Evolutionary conservation across 2,113 vertebrate genomes (phyloP).

Genomic region (Neoarius graeffei): DNA sequence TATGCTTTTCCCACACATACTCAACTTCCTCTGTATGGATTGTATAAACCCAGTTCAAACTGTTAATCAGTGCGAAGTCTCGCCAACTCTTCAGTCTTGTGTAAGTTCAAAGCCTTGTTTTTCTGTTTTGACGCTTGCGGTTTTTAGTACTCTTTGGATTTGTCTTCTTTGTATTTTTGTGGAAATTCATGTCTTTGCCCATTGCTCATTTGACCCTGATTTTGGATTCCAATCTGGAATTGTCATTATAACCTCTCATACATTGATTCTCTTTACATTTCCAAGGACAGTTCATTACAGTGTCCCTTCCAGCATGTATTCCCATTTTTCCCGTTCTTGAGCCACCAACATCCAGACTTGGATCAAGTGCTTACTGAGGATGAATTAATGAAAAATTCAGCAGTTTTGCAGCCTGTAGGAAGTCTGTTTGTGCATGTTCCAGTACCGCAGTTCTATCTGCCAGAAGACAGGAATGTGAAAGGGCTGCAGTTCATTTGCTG

Average conservation of each 20-base stretch:
- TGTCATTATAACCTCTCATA: not conserved
- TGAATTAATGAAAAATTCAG: not conserved
- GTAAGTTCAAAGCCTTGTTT: not conserved
- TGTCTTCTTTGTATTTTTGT: not conserved
- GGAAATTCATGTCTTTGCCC: not conserved
- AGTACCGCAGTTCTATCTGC: not conserved
- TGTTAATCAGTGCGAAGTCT: not conserved
- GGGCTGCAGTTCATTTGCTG: constrained; percentile 5
- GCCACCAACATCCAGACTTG: not conserved
- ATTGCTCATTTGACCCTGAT: not conserved
- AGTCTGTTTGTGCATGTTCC: not conserved
- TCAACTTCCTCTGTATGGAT: not conserved
- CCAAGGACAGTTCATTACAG: not conserved
- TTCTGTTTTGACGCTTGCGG: not conserved
- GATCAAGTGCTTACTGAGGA: not conserved
- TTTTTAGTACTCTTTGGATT: not conserved
- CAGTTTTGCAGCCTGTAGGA: constrained; percentile 12
- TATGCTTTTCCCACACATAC: not conserved
- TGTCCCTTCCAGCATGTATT: not conserved
- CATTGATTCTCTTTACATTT: not conserved
- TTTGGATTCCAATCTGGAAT: not conserved
- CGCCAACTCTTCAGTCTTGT: not conserved
- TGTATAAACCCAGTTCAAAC: not conserved
- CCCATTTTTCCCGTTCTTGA: not conserved
- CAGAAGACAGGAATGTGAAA: constrained; percentile 10